Evolutionary conservation across 2,888 invertebrate species (phyloP).

Genomic region (Drosophila fungiperda): DNA sequence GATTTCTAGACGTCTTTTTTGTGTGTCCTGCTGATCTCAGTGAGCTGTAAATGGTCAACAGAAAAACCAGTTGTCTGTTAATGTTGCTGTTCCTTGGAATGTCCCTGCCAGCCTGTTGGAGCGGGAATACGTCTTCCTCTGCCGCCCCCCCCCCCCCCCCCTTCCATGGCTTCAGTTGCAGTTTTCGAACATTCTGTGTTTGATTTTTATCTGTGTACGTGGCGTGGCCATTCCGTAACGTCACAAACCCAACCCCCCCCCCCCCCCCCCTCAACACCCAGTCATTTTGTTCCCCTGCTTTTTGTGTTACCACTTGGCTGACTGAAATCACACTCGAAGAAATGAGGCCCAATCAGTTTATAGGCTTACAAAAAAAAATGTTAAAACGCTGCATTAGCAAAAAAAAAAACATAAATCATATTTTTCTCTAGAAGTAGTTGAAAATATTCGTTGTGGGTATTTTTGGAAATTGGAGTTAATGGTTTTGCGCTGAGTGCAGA

Average conservation of each 20-base stretch:
- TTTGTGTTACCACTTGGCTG: constrained; percentile 11
- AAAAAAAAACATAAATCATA: background rate
- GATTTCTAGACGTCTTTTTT: background rate
- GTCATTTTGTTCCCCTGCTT: constrained; percentile 12
- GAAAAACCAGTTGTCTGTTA: constrained; percentile 16
- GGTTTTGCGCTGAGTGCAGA: constrained; percentile 3
- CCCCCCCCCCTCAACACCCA: background rate
- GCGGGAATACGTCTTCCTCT: background rate
- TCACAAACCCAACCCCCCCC: constrained; percentile 15
- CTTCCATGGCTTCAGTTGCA: constrained; percentile 38
- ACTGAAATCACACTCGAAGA: background rate
- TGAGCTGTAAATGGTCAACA: background rate
- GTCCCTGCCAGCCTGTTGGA: background rate
- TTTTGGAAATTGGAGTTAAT: background rate
- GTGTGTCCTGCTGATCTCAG: background rate
- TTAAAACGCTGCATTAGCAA: background rate
- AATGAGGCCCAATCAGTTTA: background rate
- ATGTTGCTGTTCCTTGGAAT: constrained; percentile 9
- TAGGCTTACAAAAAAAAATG: background rate
- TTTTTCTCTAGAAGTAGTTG: background rate
- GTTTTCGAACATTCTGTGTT: constrained; percentile 58
- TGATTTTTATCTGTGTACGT: constrained; percentile 74
- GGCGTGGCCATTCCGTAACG: constrained; percentile 58
- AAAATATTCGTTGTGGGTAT: background rate
- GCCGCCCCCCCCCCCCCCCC: accelerated